These are phyloP conservation scores for Melanotus villosus DNA, from an alignment of 2,888 invertebrate genomes.

Conservation along the genomic window DNA sequence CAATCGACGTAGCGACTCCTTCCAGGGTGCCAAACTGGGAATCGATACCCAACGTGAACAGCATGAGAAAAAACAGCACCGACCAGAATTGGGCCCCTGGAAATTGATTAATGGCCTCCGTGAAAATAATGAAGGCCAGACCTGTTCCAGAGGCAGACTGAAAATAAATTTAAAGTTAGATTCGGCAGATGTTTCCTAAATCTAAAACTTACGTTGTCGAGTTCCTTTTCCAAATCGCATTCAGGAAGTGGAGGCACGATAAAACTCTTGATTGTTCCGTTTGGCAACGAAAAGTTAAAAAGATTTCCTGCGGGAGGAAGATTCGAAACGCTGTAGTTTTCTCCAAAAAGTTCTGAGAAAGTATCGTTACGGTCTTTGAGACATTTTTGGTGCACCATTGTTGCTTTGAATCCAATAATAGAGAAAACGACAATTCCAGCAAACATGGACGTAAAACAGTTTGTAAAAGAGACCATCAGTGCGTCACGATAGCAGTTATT, in stretches of 20 bases:
- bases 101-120: conserved; percentile 98
- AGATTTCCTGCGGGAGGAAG: conserved; percentile 74
- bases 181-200: background rate
- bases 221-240: conserved; percentile 88
- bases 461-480: conserved; percentile 91
- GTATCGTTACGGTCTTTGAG: conserved; percentile 76
- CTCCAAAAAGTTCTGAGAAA: conserved; percentile 73
- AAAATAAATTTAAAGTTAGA: conserved; percentile 43
- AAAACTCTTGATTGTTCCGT: conserved; percentile 71
- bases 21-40: conserved; percentile 97
- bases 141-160: conserved; percentile 98
- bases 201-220: conserved; percentile 84
- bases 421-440: conserved; percentile 97
- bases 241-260: conserved; percentile 79
- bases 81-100: conserved; percentile 98
- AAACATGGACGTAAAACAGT: conserved; percentile 96
- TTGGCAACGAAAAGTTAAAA: conserved; percentile 70
- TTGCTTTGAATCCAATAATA: conserved; percentile 93
- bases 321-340: conserved; percentile 66
- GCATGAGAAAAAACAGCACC: conserved; percentile 95
- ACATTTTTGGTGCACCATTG: conserved; percentile 86
- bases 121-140: conserved; percentile 96
- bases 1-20: conserved; percentile 95
- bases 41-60: conserved; percentile 96
- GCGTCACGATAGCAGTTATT: conserved; percentile 97